Percentiles rank a stretch among this genome's conserved stretches.
phyloP scores from a whole-genome alignment of 2,113 vertebrate species.

The Sylvia atricapilla region DNA sequence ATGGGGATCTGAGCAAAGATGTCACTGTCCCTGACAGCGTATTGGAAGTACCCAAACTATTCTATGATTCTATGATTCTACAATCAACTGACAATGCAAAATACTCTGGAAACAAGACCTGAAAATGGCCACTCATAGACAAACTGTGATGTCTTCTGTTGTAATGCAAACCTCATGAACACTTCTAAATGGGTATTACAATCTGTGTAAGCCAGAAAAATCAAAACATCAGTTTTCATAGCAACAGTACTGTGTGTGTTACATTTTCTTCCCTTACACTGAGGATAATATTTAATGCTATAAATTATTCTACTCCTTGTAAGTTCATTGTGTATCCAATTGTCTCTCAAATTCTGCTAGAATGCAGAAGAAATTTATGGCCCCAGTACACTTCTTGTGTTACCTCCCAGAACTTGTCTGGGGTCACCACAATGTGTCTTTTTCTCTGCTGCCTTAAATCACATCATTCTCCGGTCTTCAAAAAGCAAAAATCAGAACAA shows the following conservation, averaged over 20 bases:
- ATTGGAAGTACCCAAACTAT: not conserved
- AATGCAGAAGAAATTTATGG: not conserved
- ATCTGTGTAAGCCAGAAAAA: not conserved
- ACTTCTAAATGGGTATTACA: not conserved
- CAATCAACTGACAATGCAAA: not conserved
- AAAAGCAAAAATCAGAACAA: not conserved
- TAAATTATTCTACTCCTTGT: not conserved
- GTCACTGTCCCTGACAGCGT: not conserved
- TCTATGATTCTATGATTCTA: not conserved
- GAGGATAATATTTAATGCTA: not conserved
- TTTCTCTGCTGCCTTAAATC: not conserved
- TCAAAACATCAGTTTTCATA: not conserved
- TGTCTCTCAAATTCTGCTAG: not conserved
- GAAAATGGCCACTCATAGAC: not conserved
- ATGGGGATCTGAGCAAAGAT: not conserved
- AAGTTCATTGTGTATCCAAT: not conserved
- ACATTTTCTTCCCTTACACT: not conserved
- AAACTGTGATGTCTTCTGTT: not conserved
- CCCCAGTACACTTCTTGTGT: rapidly evolving
- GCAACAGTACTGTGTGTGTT: not conserved
- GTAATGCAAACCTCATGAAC: not conserved
- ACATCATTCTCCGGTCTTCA: not conserved
- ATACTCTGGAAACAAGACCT: not conserved
- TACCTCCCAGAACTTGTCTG: not conserved
- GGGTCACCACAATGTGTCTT: not conserved